Base-by-base conservation (phyloP, 2,797 vertebrate genomes). In the Phylloscopus collybita region DNA sequence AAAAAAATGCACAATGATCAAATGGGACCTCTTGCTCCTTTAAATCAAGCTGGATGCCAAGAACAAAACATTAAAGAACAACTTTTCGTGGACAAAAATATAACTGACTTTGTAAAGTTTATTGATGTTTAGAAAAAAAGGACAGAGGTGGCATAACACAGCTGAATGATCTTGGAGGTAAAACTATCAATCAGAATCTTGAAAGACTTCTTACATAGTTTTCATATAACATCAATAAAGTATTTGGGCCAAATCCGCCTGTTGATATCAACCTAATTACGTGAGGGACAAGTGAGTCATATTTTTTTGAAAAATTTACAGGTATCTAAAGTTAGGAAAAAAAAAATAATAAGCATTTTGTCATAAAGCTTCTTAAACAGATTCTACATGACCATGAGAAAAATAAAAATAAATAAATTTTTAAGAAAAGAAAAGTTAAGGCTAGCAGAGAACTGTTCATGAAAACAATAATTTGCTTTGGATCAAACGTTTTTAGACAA, bases 301-400 rank as follows among this genome's bases (percentile, higher is more conserved):
- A 67, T 56, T 67, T 73, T 82, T 56, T 72, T 57, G 10, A 44
- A 78, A 85, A 73, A 40, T 13, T 32, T 65, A 21, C 40, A 74
- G 34, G 16, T 29, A 36, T 38, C 56, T 53, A 19, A 86, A 72
- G 12, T 21, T 5, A 57, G 71, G 78, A 79, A 42, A 19, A 15
- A 70, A 65, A 57, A 62, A 2, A 60, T 22, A 60, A 10, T 59
- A 44, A 50, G 11, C 23, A 30, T 64, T 80, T 57, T 19, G 3
- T 61, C 47, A 72, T 30, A 61, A 88, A 53, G 1, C 11, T 80
- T 50, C 45, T 74, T 50, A 60, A 86, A 76, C 7, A n/a, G 25
- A 65, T 62, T 75, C 26, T 66, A 17, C 9, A 40, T 54, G 51
- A 62, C 27, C 0, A 0, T 4, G n/a, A 27, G 21, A 19, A 53